phyloP scores from a whole-genome alignment of 2,113 vertebrate genomes.

The Antechinus flavipes region DNA sequence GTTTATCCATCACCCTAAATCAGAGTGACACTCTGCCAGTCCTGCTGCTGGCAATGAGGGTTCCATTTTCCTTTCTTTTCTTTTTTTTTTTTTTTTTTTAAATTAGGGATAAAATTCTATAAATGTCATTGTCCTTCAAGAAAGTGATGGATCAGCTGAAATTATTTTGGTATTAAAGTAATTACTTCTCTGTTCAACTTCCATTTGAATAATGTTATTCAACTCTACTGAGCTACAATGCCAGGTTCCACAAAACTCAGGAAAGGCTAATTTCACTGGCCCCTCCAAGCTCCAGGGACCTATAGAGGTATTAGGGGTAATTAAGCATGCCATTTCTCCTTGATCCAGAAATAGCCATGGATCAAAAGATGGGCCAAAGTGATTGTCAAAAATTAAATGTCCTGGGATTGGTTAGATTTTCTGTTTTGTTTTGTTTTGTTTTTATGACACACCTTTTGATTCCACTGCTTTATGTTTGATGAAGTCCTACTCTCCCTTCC shows the following conservation, averaged over 20 bases:
- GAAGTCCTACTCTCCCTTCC: conserved; percentile 68
- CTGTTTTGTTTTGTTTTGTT: conserved; percentile 52
- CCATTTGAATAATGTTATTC: conserved; percentile 82
- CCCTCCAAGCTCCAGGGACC: conserved; percentile 78
- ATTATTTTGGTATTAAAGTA: conserved; percentile 78
- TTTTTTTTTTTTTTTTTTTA: neutral
- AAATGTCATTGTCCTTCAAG: conserved; percentile 78
- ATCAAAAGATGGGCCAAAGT: conserved; percentile 81
- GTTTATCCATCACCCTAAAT: conserved; percentile 53
- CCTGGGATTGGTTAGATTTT: conserved; percentile 68
- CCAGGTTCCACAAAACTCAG: conserved; percentile 80
- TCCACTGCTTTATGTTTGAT: conserved; percentile 80
- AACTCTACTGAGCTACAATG: conserved; percentile 79
- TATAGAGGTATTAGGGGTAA: conserved; percentile 84
- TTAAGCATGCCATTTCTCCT: conserved; percentile 86
- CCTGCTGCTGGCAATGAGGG: conserved; percentile 67
- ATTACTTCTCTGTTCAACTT: conserved; percentile 79
- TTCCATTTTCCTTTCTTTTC: conserved; percentile 30
- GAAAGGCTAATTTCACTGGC: conserved; percentile 84
- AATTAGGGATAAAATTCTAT: conserved; percentile 79
- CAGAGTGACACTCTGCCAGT: conserved; percentile 56
- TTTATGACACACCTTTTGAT: conserved; percentile 83
- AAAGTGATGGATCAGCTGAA: conserved; percentile 80
- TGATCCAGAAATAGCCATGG: conserved; percentile 85
- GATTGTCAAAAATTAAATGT: conserved; percentile 82